Evolutionary conservation across 2,888 invertebrate species (phyloP).

Genomic region (Nebria salina): DNA sequence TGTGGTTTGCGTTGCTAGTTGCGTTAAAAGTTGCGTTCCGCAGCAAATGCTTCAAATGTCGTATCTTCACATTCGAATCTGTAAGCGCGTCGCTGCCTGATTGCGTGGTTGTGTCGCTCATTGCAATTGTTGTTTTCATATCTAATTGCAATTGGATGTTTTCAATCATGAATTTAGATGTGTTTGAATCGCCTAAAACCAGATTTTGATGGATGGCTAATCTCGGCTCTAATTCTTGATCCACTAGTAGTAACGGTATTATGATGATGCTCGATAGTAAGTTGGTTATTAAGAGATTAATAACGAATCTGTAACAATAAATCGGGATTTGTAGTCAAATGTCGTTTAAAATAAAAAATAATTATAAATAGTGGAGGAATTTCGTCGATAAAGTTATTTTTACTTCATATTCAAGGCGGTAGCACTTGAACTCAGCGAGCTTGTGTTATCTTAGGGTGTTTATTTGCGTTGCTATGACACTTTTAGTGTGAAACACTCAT

Average conservation of each 20-base stretch:
- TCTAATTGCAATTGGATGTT: constrained; percentile 21
- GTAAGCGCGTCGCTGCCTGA: background rate
- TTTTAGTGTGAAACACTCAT: too few relatives aligned
- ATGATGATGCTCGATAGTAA: constrained; percentile 64
- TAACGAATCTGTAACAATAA: constrained; percentile 62
- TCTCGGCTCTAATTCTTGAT: constrained; percentile 57
- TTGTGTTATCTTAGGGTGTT: too few relatives aligned
- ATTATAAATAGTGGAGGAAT: constrained; percentile 31
- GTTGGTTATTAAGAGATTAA: constrained; percentile 67
- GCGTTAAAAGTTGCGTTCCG: constrained; percentile 29
- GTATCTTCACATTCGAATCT: constrained; percentile 10
- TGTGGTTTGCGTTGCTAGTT: constrained; percentile 4
- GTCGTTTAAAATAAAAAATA: constrained; percentile 44
- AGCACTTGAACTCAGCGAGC: too few relatives aligned
- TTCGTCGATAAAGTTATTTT: too few relatives aligned
- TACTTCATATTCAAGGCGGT: too few relatives aligned
- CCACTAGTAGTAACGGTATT: constrained; percentile 65
- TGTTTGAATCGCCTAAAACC: constrained; percentile 17
- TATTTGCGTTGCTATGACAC: too few relatives aligned
- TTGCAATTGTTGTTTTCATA: background rate
- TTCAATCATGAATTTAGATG: constrained; percentile 29
- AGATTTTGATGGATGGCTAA: background rate
- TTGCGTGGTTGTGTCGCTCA: background rate
- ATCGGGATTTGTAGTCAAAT: constrained; percentile 31
- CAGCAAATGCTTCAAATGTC: constrained; percentile 30